A percentile compares a stretch with the other conserved stretches of the same genome.
Conservation (phyloP, 2,888 invertebrate genomes). For the Mylabris sibirica region DNA sequence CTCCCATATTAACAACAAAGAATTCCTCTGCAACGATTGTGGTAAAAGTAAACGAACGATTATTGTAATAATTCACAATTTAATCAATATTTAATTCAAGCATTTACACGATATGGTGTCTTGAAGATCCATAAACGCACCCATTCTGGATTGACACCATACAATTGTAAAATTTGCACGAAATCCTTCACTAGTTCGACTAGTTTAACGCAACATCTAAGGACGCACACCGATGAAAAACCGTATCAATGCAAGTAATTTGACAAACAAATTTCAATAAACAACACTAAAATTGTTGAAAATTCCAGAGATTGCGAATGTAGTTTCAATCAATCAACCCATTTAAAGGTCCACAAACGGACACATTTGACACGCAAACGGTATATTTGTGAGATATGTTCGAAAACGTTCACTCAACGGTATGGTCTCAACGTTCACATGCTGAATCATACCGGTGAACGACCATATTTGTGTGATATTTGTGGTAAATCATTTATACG, state of each 20-base stretch:
- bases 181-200: conserved; percentile 30
- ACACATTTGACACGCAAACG: background rate
- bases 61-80: too few species aligned
- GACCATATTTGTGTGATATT: conserved; percentile 46
- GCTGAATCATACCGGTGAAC: conserved; percentile 52
- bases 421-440: conserved; percentile 52
- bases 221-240: conserved; percentile 24
- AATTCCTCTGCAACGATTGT: conserved; percentile 20
- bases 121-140: conserved; percentile 27
- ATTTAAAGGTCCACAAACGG: background rate
- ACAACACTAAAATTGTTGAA: too few species aligned
- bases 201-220: conserved; percentile 24
- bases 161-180: conserved; percentile 25
- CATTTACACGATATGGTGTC: conserved; percentile 30
- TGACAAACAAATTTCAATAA: too few species aligned
- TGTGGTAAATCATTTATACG: conserved; percentile 51
- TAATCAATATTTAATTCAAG: background rate
- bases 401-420: conserved; percentile 52
- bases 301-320: conserved; percentile 11
- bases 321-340: conserved; percentile 5
- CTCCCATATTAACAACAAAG: conserved; percentile 32
- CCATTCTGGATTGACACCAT: conserved; percentile 22
- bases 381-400: conserved; percentile 50
- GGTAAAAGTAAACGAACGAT: conserved; percentile 20
- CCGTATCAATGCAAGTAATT: conserved; percentile 23